These are phyloP conservation scores for Hybognathus amarus DNA, from an alignment of 2,797 vertebrate species.

Conservation along the genomic window DNA sequence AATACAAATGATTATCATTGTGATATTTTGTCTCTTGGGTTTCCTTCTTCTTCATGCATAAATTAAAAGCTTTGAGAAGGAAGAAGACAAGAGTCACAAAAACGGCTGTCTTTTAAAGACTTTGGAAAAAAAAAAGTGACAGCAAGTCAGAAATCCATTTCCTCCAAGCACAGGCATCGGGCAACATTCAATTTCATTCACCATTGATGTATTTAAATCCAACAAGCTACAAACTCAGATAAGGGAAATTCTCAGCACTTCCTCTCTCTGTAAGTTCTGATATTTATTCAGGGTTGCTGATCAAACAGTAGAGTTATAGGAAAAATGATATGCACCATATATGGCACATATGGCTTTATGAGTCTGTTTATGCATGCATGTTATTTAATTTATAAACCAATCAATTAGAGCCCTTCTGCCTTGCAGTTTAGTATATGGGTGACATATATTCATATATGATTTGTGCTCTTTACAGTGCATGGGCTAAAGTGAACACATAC, in stretches of 20 bases:
- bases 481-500: neutral
- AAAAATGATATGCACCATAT: neutral
- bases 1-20: conserved; percentile 57
- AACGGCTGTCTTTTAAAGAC: conserved; percentile 21
- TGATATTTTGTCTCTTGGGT: conserved; percentile 43
- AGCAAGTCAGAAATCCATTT: conserved; percentile 42
- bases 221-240: conserved; percentile 26
- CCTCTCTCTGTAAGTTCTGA: neutral
- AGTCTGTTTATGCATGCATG: conserved; percentile 29
- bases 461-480: neutral
- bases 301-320: conserved; percentile 20
- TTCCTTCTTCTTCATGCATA: conserved; percentile 38
- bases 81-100: conserved; percentile 9
- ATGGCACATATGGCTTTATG: conserved; percentile 1
- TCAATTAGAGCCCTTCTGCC: neutral
- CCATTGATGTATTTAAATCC: conserved; percentile 51
- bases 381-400: conserved; percentile 12
- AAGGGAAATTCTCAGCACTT: conserved; percentile 38
- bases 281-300: conserved; percentile 29
- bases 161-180: conserved; percentile 19
- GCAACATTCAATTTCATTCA: conserved; percentile 46
- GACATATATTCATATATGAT: neutral
- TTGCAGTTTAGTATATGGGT: neutral
- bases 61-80: conserved; percentile 44
- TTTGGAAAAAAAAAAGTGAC: conserved; percentile 24